Conservation (phyloP, 2,797 vertebrate species). For the Busarellus nigricollis region DNA sequence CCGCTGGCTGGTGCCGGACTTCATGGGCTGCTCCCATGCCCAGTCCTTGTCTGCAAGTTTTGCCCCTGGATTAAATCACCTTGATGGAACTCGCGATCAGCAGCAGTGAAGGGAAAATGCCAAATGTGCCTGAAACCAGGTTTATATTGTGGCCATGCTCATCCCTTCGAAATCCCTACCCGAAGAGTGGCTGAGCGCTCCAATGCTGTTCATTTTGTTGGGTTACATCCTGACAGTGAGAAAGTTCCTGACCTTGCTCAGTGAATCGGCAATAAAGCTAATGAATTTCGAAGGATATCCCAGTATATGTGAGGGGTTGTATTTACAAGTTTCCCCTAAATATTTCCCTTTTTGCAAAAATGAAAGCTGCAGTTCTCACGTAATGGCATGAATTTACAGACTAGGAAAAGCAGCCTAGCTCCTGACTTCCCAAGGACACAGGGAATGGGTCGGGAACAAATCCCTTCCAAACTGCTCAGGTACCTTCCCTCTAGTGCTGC, state of each 20-base stretch:
- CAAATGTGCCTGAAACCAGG: fast-evolving
- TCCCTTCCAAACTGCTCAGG: background rate
- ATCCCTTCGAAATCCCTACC: background rate
- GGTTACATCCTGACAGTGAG: background rate
- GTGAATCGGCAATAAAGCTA: background rate
- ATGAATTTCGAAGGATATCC: background rate
- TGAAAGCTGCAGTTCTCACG: background rate
- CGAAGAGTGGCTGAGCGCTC: background rate
- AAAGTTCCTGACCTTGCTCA: background rate
- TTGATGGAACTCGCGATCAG: background rate
- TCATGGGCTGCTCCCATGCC: background rate
- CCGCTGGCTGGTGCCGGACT: background rate
- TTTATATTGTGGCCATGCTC: background rate
- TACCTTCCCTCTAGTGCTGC: constrained; percentile 24
- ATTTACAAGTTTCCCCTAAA: background rate
- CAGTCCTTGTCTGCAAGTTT: background rate
- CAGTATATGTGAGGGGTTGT: background rate
- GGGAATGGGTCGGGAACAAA: background rate
- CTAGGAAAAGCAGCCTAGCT: background rate
- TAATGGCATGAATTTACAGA: background rate
- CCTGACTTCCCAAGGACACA: background rate
- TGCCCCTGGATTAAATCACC: background rate
- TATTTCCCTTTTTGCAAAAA: background rate
- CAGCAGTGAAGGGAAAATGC: background rate
- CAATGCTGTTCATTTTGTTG: background rate